Conservation (phyloP, 1,140 invertebrate genomes). For the Chironomus striatipennis region DNA sequence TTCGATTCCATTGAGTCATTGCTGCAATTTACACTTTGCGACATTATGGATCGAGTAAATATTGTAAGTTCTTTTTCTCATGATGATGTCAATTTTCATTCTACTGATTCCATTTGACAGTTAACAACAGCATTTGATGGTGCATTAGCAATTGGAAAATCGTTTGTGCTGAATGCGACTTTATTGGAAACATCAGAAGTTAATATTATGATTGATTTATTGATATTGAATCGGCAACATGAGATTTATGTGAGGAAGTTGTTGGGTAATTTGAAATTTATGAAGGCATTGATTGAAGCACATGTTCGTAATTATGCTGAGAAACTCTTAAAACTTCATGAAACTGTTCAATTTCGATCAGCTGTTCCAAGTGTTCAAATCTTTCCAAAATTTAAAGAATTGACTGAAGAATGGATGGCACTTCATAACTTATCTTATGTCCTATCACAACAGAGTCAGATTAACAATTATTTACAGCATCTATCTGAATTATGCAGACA, state of each 20-base stretch:
- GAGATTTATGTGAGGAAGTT: conserved; percentile 23
- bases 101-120: neutral
- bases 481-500: neutral
- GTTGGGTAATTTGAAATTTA: neutral
- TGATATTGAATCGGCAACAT: conserved; percentile 24
- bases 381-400: conserved; percentile 25
- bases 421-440: conserved; percentile 17
- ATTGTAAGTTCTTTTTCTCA: neutral
- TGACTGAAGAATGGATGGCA: conserved; percentile 18
- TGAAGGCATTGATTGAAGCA: conserved; percentile 6
- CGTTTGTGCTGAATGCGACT: neutral
- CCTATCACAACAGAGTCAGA: neutral
- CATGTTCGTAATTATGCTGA: neutral
- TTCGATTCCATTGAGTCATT: neutral
- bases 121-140: conserved; percentile 19
- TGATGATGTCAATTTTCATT: neutral
- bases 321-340: conserved; percentile 8
- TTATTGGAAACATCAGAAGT: neutral
- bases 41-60: conserved; percentile 18
- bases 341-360: conserved; percentile 25
- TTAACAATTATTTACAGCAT: conserved; percentile 17
- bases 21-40: conserved; percentile 21
- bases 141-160: neutral
- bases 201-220: conserved; percentile 19
- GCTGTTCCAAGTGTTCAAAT: conserved; percentile 25